Evolutionary conservation across 35 echinoderm and acorn worm genomes (phyloP), one percentile per base, ranked within the genome.

Genomic region (Apostichopus californicus): DNA sequence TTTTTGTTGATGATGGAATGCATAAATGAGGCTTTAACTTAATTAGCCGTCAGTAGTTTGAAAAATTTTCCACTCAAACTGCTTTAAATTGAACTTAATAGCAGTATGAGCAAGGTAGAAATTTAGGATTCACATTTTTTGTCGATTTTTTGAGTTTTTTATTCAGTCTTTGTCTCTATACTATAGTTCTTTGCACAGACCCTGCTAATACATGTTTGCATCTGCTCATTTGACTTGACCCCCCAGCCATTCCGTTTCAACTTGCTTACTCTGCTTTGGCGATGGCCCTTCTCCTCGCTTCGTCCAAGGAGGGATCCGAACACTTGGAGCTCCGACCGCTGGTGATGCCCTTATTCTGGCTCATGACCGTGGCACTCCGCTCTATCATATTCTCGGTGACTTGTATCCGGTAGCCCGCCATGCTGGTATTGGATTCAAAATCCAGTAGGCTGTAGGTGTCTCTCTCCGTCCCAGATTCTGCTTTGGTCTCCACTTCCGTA

Each of bases 351-450:
- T 83, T 92, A 25, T 99, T 99, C 6, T 88, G 92, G 78, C 97
- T 99, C 93, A 99, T 94, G 14, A 93, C 95, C 4, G 97, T 99
- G 20, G 97, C 97, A 68, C 93, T 93, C 55, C 97, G 90, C 73
- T 99, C 97, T 5, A 99, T 81, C 61, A 98, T 75, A 20, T 98
- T 91, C 12, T 98, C 97, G 0, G 93, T 98, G 13, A 98, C 95
- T 73, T 93, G 64, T 57, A 98, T 96, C 66, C 88, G 59, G 56
- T 94, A 94, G 25, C 93, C 93, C 7, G 72, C 71, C 1, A 98
- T 14, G 26, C 95, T 98, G 2, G 90, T 90, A 65, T 94, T 93
- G 0, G 97, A 95, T 46, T 95, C 93, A 98, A 98, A 94, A 34
- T 96, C 92, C 10, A 57, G 17, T 5, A 87, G 70, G 68, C 88